phyloP scores from a whole-genome alignment of 2,888 invertebrate genomes.

The Cynaeus angustus region DNA sequence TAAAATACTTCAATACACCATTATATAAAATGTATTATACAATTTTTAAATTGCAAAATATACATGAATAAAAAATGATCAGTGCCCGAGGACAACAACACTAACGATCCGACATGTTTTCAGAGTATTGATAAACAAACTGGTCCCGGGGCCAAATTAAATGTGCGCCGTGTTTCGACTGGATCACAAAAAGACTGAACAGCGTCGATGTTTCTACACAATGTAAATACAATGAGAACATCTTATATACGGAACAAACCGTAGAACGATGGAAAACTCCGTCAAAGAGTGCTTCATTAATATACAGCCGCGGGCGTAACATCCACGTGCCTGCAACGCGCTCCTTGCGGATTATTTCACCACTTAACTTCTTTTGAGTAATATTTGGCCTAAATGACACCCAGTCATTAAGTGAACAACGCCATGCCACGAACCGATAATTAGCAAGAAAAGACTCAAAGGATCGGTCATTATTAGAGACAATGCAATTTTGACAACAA shows the following conservation, averaged over 20 bases:
- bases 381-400: slow-evolving; percentile 35
- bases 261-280: slow-evolving; percentile 58
- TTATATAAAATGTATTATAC: slow-evolving; percentile 56
- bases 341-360: slow-evolving; percentile 62
- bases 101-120: slow-evolving; percentile 66
- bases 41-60: slow-evolving; percentile 57
- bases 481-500: too few species aligned
- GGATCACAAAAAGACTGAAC: slow-evolving; percentile 65
- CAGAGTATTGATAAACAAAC: slow-evolving; percentile 67
- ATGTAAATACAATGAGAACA: slow-evolving; percentile 68
- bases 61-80: slow-evolving; percentile 60
- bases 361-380: slow-evolving; percentile 57
- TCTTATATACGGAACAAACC: slow-evolving; percentile 65
- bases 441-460: neutral
- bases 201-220: slow-evolving; percentile 66
- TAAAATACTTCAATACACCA: slow-evolving; percentile 40
- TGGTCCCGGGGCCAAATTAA: slow-evolving; percentile 66
- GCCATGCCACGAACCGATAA: neutral
- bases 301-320: slow-evolving; percentile 63
- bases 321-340: slow-evolving; percentile 52
- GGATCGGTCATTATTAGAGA: too few species aligned
- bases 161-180: slow-evolving; percentile 64
- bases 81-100: slow-evolving; percentile 58
- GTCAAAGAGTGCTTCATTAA: slow-evolving; percentile 69
- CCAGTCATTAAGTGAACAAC: slow-evolving; percentile 14